Base-by-base conservation (phyloP, 2,113 vertebrate species). In the Chinchilla lanigera region DNA sequence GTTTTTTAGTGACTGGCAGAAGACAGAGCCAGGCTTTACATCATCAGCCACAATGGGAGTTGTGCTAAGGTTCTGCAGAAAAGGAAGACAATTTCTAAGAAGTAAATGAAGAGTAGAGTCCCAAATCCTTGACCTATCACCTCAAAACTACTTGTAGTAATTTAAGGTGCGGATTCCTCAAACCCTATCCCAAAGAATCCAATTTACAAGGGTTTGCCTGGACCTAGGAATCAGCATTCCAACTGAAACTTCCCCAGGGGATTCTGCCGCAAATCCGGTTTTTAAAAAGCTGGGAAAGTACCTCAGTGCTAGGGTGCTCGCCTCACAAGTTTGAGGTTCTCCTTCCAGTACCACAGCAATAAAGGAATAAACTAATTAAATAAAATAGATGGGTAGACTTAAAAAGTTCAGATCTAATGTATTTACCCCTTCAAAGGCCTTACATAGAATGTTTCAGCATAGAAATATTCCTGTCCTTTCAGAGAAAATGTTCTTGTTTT, bases 61-160 rank as follows among this genome's bases (percentile, higher is more conserved):
- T 94, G 38, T 71, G 10, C 52, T 86, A 94, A 96, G 10, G 7
- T 94, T 97, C 89, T 82, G 24, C n/a, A 96, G 77, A 90, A 97
- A 97, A 90, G 35, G 16, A 58, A 90, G 71, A 63, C 12, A 13
- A 65, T 87, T 77, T 91, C 80, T 77, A 78, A 71, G 82, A 80
- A 95, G 93, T 63, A n/a, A 91, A 89, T n/a, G 56, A 69, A 94
- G 38, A 88, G 44, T 54, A 75, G 58, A 94, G n/a, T 85, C 20
- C 26, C 54, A 96, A 92, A 44, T 14, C 26, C 83, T 75, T 87
- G 28, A 67, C 47, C n/a, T 87, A 20, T 73, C 41, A 80, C 16
- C 17, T 93, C 87, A 80, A 50, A 89, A 94, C 60, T 63, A 69
- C 58, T 77, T 95, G 16, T 28, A 90, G 24, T 50, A 63, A 81